Evolutionary conservation across 2,888 invertebrate species (phyloP).

Genomic region (Gryllus longicercus): DNA sequence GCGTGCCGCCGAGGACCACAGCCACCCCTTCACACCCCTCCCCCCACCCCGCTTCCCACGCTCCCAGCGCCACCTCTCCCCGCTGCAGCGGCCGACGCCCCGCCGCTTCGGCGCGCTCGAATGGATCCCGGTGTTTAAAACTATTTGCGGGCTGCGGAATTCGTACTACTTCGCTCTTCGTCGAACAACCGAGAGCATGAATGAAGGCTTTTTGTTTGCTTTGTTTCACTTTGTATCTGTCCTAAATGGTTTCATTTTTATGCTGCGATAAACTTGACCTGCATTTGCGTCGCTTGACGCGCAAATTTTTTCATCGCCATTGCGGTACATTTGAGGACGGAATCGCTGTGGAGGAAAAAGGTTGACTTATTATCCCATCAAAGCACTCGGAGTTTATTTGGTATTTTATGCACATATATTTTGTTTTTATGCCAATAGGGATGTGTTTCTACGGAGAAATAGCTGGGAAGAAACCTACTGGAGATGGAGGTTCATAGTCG

Average conservation of each 20-base stretch:
- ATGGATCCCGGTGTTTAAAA: neutral
- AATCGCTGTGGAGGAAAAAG: conserved; percentile 17
- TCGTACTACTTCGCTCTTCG: neutral
- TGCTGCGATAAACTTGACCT: conserved; percentile 17
- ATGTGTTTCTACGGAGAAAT: no score
- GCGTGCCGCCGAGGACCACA: neutral
- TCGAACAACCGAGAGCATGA: neutral
- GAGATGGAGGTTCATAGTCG: no score
- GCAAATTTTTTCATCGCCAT: conserved; percentile 8
- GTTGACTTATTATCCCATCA: neutral
- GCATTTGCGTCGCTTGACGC: neutral
- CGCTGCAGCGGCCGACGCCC: neutral
- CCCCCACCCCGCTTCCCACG: neutral
- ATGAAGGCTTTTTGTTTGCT: conserved; percentile 17
- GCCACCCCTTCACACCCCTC: neutral
- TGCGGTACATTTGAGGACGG: neutral
- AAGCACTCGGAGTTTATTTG: neutral
- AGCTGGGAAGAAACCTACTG: no score
- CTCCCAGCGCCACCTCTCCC: neutral
- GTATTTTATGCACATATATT: neutral
- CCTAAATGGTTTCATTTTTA: conserved; percentile 17
- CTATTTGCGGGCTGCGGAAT: neutral
- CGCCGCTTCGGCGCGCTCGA: neutral
- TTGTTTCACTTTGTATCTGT: conserved; percentile 17
- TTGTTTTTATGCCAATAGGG: no score